Evolutionary conservation across 2,888 invertebrate species (phyloP).

Genomic region (Ophonus ardosiacus): DNA sequence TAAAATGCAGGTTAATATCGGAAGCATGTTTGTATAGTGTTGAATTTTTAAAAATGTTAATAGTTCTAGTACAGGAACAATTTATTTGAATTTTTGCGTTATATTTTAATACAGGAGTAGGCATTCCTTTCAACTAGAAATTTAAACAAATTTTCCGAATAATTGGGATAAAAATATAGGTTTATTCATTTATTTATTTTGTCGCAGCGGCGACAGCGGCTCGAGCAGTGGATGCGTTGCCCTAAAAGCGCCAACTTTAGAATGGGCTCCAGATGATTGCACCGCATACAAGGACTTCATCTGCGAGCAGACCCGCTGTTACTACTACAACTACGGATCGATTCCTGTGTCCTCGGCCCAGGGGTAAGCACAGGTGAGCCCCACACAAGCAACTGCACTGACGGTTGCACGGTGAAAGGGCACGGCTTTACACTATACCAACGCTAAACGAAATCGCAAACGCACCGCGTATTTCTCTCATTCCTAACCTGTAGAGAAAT

Average conservation of each 20-base stretch:
- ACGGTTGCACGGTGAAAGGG: conserved; percentile 72
- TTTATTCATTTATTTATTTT: neutral
- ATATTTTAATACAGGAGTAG: too few relatives aligned
- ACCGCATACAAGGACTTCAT: conserved; percentile 91
- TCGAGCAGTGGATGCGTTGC: conserved; percentile 86
- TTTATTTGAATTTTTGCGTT: too few relatives aligned
- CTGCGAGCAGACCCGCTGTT: conserved; percentile 93
- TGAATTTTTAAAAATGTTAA: too few relatives aligned
- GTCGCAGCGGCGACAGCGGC: conserved; percentile 78
- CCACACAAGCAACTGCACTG: conserved; percentile 70
- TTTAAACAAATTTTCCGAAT: too few relatives aligned
- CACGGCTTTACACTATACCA: conserved; percentile 65
- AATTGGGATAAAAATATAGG: too few relatives aligned
- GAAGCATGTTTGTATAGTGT: too few relatives aligned
- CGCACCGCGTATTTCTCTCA: neutral
- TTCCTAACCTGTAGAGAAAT: neutral
- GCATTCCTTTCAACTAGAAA: too few relatives aligned
- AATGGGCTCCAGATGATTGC: conserved; percentile 91
- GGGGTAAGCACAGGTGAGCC: conserved; percentile 91
- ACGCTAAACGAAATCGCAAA: neutral
- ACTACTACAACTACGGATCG: conserved; percentile 94
- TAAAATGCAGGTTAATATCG: too few relatives aligned
- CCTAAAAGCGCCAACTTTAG: conserved; percentile 86
- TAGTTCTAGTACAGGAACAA: too few relatives aligned
- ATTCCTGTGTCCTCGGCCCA: conserved; percentile 93